phyloP scores from a whole-genome alignment of 1,140 invertebrate genomes.

The Apis mellifera region Amel_HAv3.1 CM009936.2:10752501-10753000 shows the following conservation, averaged over 20 bases:
- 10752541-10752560: constrained; percentile 10
- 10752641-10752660: no score
- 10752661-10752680: no score
- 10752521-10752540: constrained; percentile 35
- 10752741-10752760: no score
- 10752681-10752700: no score
- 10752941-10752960: neutral
- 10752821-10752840: neutral
- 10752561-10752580: constrained; percentile 19
- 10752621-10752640: neutral
- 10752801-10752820: neutral
- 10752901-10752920: constrained; percentile 9
- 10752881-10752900: constrained; percentile 8
- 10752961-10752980: neutral
- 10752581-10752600: neutral
- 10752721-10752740: no score
- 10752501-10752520: constrained; percentile 31
- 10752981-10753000: neutral
- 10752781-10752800: neutral
- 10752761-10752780: neutral
- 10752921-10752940: neutral
- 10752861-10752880: constrained; percentile 21
- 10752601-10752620: neutral
- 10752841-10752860: constrained; percentile 22
- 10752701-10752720: no score